Base-by-base conservation (phyloP, 2,797 vertebrate species). In the Parotocinclus haroldoi region DNA sequence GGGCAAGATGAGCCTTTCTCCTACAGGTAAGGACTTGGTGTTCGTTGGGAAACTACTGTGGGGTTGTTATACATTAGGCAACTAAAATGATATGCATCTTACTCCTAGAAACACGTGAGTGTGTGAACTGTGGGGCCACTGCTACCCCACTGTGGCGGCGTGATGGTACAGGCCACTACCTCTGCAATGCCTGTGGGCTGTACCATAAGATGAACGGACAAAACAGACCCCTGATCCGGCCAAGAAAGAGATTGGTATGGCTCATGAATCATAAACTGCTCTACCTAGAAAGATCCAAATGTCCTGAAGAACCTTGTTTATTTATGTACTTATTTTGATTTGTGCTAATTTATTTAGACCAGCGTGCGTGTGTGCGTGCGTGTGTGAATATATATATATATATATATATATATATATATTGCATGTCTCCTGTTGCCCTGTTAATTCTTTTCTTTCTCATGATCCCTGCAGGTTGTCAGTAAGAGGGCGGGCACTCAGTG, bases 171-270 rank as follows among this genome's bases (percentile, higher is more conserved):
- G 91, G 90, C n/a, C 89, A 92, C 77, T 91, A 91, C 74, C 83
- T 92, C 19, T 92, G 91, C 68, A 92, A 92, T 0, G 90, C 91
- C 72, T 92, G 90, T 7, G 91, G 89, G 49, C 83, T 91, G 9
- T 91, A 91, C 73, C 89, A 91, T 80, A 91, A 91, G 80, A 90
- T 89, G 86, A 92, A 91, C 4, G 87, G 89, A 36, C 88, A 90
- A 73, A 92, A 91, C 73, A 78, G 90, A 45, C 89, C 90, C 7
- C 88, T 92, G 56, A 90, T 91, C 61, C 79, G 87, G 45, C 89
- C 91, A 51, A 91, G 90, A 78, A 91, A 91, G 67, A 89, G 89
- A 67, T 71, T 88, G 87, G 90, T 92, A 84, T 68, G 36, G 16
- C 53, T 63, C 17, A 11, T 9, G 4, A 7, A 49, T 37, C n/a